Conservation (phyloP, 2,888 invertebrate genomes). For the Cenopis cana region DNA sequence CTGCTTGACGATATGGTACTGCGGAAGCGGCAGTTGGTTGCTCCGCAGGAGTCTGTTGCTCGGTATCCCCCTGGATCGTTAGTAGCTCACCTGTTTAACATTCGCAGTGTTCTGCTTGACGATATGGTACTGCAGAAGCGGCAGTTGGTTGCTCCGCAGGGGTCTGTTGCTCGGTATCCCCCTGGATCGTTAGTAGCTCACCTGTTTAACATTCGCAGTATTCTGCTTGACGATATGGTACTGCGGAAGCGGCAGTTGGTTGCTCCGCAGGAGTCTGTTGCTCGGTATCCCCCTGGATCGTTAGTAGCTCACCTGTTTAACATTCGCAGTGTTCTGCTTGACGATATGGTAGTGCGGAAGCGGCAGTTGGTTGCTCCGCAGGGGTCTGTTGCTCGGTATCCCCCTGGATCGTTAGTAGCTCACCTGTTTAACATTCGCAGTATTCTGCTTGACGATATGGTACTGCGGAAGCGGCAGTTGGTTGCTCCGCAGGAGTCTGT, state of each 20-base stretch:
- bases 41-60: slow-evolving; percentile 84
- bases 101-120: slow-evolving; percentile 87
- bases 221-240: slow-evolving; percentile 84
- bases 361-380: slow-evolving; percentile 90
- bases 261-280: slow-evolving; percentile 85
- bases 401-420: too few relatives aligned
- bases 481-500: too few relatives aligned
- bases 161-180: slow-evolving; percentile 64
- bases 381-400: slow-evolving; percentile 68
- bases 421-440: too few relatives aligned
- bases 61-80: slow-evolving; percentile 43
- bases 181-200: slow-evolving; percentile 47
- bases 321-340: slow-evolving; percentile 87
- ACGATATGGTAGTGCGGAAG: slow-evolving; percentile 88
- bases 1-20: slow-evolving; percentile 85
- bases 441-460: too few relatives aligned
- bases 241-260: slow-evolving; percentile 91
- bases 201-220: slow-evolving; percentile 89
- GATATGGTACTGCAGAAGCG: slow-evolving; percentile 88
- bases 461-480: too few relatives aligned
- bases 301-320: slow-evolving; percentile 84
- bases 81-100: slow-evolving; percentile 86
- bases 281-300: slow-evolving; percentile 48
- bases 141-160: slow-evolving; percentile 89
- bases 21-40: slow-evolving; percentile 90